Percentiles rank a stretch among this genome's conserved stretches.
These are phyloP conservation scores for Oceanodroma leucorhoa DNA, from an alignment of 2,797 vertebrate species.

Conservation along the genomic window DNA sequence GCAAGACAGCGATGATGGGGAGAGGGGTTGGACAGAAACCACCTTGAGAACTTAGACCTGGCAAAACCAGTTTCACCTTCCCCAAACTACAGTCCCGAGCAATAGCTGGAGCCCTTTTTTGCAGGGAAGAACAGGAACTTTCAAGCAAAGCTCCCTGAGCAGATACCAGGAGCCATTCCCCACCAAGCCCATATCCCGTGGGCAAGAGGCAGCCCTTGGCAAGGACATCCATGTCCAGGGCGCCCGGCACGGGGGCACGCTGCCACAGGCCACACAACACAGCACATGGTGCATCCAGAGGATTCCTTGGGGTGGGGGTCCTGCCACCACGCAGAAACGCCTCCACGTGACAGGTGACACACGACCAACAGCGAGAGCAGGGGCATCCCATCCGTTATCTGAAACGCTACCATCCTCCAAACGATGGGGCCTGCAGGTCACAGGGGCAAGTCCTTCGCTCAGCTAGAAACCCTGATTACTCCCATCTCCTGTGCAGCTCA, in stretches of 20 bases:
- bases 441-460: background rate
- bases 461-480: background rate
- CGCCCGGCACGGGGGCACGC: accelerated
- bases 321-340: background rate
- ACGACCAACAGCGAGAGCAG: accelerated
- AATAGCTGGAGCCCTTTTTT: background rate
- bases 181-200: background rate
- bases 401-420: background rate
- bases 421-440: background rate
- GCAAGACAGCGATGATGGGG: background rate
- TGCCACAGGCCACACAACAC: accelerated
- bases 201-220: background rate
- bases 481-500: background rate
- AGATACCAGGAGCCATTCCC: background rate
- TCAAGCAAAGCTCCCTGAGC: background rate
- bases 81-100: background rate
- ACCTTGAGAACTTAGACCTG: background rate
- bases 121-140: background rate
- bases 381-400: background rate
- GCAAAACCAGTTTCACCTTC: background rate
- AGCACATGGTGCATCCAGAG: background rate
- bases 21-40: background rate
- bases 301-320: background rate
- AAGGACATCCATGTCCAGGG: background rate
- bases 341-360: background rate